These are phyloP conservation scores for Limonius californicus DNA, from an alignment of 1,140 invertebrate genomes.

Conservation along the genomic window DNA sequence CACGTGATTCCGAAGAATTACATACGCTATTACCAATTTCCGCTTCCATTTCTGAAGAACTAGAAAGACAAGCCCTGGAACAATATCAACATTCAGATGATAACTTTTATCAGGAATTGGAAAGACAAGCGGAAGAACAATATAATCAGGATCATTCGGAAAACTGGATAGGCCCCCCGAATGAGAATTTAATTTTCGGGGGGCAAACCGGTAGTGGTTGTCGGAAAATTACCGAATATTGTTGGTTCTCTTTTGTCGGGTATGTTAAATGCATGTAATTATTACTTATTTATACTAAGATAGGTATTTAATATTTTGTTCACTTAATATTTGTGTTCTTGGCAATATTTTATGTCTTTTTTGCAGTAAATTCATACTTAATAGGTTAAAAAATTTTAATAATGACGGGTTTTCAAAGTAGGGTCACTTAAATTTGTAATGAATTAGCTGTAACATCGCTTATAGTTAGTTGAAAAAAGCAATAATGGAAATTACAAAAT, in stretches of 20 bases:
- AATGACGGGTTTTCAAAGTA: no score
- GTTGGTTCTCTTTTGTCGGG: neutral
- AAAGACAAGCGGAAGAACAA: slow-evolving; percentile 42
- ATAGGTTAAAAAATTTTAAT: no score
- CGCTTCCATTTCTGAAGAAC: slow-evolving; percentile 36
- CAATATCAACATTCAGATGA: slow-evolving; percentile 39
- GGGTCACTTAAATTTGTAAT: no score
- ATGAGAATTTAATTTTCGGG: slow-evolving; percentile 34
- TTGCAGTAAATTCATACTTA: no score
- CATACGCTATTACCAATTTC: slow-evolving; percentile 24
- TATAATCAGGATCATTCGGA: slow-evolving; percentile 40
- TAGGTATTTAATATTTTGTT: no score
- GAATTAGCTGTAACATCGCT: no score
- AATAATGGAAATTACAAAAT: no score
- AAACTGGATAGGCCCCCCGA: slow-evolving; percentile 43
- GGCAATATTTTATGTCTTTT: no score
- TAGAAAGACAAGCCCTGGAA: slow-evolving; percentile 42
- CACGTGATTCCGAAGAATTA: neutral
- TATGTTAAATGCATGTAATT: no score
- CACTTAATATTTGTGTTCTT: no score
- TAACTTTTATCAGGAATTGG: slow-evolving; percentile 39
- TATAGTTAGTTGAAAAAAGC: no score
- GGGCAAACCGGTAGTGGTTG: slow-evolving; percentile 24
- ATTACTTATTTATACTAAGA: no score
- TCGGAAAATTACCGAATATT: neutral